phyloP scores from a whole-genome alignment of 2,888 invertebrate species.

The Agonum fuliginosum region DNA sequence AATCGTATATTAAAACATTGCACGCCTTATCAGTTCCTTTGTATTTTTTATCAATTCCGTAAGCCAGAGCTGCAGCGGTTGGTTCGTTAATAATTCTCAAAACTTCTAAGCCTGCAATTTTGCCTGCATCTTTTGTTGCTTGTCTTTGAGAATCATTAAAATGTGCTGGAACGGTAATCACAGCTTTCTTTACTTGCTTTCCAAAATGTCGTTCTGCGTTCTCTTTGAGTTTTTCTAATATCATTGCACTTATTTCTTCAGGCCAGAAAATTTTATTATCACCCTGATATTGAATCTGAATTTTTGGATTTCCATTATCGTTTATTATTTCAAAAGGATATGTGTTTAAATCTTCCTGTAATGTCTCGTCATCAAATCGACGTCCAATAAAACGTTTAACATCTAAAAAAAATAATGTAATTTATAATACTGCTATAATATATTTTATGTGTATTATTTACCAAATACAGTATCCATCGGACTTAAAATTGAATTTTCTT shows the following conservation, averaged over 20 bases:
- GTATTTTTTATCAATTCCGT: constrained; percentile 87
- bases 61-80: constrained; percentile 89
- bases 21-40: constrained; percentile 77
- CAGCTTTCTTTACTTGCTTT: constrained; percentile 84
- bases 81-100: constrained; percentile 91
- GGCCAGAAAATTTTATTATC: constrained; percentile 87
- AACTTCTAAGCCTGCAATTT: constrained; percentile 89
- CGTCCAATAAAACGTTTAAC: constrained; percentile 92
- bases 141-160: constrained; percentile 90
- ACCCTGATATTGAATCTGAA: constrained; percentile 85
- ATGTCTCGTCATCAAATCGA: constrained; percentile 85
- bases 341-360: constrained; percentile 90
- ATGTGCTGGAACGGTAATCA: constrained; percentile 89
- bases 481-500: constrained; percentile 86
- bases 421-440: background rate
- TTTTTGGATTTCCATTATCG: constrained; percentile 83
- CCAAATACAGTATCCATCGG: constrained; percentile 86
- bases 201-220: constrained; percentile 88
- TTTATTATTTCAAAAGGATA: constrained; percentile 90
- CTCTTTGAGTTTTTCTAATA: constrained; percentile 90
- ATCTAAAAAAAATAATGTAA: no score
- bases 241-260: constrained; percentile 90
- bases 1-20: constrained; percentile 83
- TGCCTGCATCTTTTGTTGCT: constrained; percentile 91
- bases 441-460: constrained; percentile 69